Conservation (phyloP, 2,113 vertebrate genomes). For the Xiphophorus hellerii region DNA sequence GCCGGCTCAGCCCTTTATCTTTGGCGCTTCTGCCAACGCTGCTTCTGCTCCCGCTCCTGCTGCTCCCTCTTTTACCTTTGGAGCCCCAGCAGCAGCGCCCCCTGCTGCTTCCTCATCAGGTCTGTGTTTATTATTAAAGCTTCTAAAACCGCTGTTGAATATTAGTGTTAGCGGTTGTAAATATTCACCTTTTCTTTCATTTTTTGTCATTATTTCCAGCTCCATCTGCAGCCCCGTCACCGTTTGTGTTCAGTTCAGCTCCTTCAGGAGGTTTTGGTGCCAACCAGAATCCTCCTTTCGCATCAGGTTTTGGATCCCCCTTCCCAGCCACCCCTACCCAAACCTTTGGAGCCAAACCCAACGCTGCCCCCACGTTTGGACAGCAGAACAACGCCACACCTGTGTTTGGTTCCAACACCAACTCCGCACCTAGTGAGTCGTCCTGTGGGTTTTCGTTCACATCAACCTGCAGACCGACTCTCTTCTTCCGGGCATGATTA, state of each 20-base stretch:
- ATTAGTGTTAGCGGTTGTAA: neutral
- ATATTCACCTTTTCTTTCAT: neutral
- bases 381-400: conserved; percentile 83
- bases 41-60: conserved; percentile 43
- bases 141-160: no score
- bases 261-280: conserved; percentile 82
- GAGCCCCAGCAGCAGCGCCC: conserved; percentile 79
- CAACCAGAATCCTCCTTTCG: conserved; percentile 85
- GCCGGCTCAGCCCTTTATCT: conserved; percentile 83
- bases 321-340: conserved; percentile 83
- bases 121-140: conserved; percentile 50
- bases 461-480: no score
- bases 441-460: neutral
- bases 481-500: neutral
- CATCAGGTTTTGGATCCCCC: conserved; percentile 86
- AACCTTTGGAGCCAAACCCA: conserved; percentile 87
- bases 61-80: conserved; percentile 84
- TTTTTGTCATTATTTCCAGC: conserved; percentile 69
- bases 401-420: conserved; percentile 80
- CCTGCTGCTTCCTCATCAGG: conserved; percentile 85
- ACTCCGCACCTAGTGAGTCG: conserved; percentile 83
- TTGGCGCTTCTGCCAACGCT: conserved; percentile 77
- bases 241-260: conserved; percentile 85
- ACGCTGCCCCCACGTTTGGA: conserved; percentile 84
- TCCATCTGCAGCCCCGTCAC: conserved; percentile 69